Conservation (phyloP, 2,888 invertebrate species). For the Xestia ashworthii region DNA sequence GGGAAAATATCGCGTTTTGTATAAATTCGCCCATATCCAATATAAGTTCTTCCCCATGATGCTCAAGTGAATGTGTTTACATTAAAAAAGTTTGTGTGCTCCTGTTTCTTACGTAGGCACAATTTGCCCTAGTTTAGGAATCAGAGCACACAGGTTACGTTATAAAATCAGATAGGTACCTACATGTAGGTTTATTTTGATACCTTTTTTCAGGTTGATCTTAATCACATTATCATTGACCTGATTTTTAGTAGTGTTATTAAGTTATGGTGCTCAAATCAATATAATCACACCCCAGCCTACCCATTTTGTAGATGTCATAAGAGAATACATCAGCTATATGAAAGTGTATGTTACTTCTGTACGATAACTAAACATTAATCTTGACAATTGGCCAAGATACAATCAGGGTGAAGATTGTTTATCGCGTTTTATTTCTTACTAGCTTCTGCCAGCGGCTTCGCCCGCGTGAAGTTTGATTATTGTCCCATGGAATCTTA, state of each 20-base stretch:
- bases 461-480: too few relatives aligned
- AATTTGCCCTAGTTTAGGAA: conserved; percentile 49
- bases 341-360: conserved; percentile 8
- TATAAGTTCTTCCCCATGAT: conserved; percentile 24
- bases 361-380: conserved; percentile 17
- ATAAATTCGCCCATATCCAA: conserved; percentile 1
- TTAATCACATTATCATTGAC: conserved; percentile 5
- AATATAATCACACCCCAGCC: conserved; percentile 2
- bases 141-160: conserved; percentile 24
- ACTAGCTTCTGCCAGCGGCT: too few relatives aligned
- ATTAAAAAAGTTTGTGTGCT: conserved; percentile 54
- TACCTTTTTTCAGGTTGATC: conserved; percentile 10
- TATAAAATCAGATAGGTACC: not conserved
- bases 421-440: conserved; percentile 31
- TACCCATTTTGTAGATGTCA: not conserved
- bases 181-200: conserved; percentile 15
- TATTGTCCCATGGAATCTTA: too few relatives aligned
- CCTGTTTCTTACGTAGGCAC: conserved; percentile 17
- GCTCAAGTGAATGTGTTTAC: conserved; percentile 44
- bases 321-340: conserved; percentile 2
- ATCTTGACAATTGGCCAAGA: conserved; percentile 34
- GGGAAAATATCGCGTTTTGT: not conserved
- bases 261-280: not conserved
- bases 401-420: conserved; percentile 14
- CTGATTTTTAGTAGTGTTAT: not conserved